Evolutionary conservation across 1,140 invertebrate species (phyloP).

Genomic region (Panulirus ornatus): DNA sequence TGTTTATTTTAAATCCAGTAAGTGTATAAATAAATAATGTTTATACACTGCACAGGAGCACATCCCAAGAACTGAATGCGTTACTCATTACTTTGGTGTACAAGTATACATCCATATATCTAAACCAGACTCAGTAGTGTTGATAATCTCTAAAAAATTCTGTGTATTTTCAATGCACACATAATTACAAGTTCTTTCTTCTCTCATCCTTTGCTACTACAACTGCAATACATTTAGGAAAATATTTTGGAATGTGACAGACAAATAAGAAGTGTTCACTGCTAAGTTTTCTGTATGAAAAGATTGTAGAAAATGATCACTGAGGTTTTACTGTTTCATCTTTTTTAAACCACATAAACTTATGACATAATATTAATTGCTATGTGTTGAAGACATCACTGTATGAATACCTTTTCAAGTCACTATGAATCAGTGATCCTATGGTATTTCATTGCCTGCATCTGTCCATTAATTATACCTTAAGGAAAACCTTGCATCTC

Average conservation of each 20-base stretch:
- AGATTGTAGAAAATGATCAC: background rate
- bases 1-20: too few species aligned
- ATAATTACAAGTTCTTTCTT: background rate
- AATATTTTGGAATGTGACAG: background rate
- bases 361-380: background rate
- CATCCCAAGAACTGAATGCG: too few species aligned
- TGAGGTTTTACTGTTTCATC: background rate
- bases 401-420: background rate
- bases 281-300: background rate
- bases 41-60: too few species aligned
- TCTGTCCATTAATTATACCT: slow-evolving; percentile 63
- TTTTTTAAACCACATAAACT: background rate
- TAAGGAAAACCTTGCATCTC: slow-evolving; percentile 37
- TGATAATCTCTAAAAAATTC: too few species aligned
- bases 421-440: background rate
- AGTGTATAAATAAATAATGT: too few species aligned
- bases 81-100: too few species aligned
- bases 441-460: slow-evolving; percentile 48
- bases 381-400: background rate
- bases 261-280: too few species aligned
- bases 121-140: background rate
- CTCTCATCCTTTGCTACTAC: too few species aligned
- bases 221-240: too few species aligned
- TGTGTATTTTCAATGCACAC: too few species aligned
- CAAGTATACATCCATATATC: background rate